Conservation (phyloP, 2,888 invertebrate species). For the Gandaritis pyraliata region DNA sequence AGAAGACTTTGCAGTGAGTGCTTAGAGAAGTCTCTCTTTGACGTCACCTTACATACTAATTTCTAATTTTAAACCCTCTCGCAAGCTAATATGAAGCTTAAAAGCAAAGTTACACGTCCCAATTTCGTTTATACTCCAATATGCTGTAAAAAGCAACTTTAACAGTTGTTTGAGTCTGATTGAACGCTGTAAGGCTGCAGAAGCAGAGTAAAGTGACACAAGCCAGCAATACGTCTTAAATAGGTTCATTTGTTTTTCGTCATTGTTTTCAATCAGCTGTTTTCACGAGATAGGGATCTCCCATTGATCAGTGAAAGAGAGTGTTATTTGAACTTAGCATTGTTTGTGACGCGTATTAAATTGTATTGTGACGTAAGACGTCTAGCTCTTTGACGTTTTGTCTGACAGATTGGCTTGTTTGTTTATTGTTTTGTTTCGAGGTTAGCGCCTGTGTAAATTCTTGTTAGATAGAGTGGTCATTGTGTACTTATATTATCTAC, state of each 20-base stretch:
- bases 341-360: conserved; percentile 63
- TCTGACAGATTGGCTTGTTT: conserved; percentile 47
- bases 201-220: conserved; percentile 13
- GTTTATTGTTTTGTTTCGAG: conserved; percentile 38
- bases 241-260: conserved; percentile 80
- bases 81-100: background rate
- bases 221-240: conserved; percentile 46
- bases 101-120: background rate
- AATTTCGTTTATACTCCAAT: background rate
- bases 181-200: background rate
- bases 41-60: conserved; percentile 1
- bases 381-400: conserved; percentile 48
- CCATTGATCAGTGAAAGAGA: conserved; percentile 73
- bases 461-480: background rate
- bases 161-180: background rate
- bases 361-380: conserved; percentile 58
- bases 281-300: conserved; percentile 74
- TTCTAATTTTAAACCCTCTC: too few species aligned
- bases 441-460: conserved; percentile 21
- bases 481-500: background rate
- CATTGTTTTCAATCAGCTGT: conserved; percentile 79
- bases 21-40: conserved; percentile 5
- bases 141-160: background rate
- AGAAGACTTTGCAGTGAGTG: conserved; percentile 4
- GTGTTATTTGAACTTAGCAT: conserved; percentile 71